These are phyloP conservation scores for Psilanteris sp. DNA, from an alignment of 1,140 invertebrate species.

Conservation along the genomic window DNA sequence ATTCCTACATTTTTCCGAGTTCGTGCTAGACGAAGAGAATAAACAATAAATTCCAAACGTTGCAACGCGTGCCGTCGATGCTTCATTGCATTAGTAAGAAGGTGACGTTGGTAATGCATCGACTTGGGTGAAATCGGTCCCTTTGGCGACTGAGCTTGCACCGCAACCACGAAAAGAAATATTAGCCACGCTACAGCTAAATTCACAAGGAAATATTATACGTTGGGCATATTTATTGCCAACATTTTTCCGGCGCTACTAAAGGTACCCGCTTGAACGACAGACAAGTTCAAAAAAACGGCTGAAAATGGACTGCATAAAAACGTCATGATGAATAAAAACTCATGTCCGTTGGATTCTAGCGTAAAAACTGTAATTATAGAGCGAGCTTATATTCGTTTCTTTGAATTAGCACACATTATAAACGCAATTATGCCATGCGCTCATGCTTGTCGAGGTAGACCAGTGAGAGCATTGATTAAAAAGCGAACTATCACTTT, in stretches of 20 bases:
- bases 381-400: slow-evolving; percentile 53
- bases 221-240: slow-evolving; percentile 40
- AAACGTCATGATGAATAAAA: slow-evolving; percentile 25
- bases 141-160: slow-evolving; percentile 2
- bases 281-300: slow-evolving; percentile 25
- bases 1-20: slow-evolving; percentile 36
- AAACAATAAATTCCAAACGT: slow-evolving; percentile 50
- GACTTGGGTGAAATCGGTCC: background rate
- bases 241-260: slow-evolving; percentile 36
- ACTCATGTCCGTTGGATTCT: background rate
- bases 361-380: slow-evolving; percentile 50
- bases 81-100: slow-evolving; percentile 24
- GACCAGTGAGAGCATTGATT: slow-evolving; percentile 40
- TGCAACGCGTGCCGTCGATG: slow-evolving; percentile 38
- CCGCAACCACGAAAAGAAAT: slow-evolving; percentile 17
- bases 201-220: background rate
- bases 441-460: slow-evolving; percentile 29
- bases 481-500: slow-evolving; percentile 42
- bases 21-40: slow-evolving; percentile 28
- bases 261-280: slow-evolving; percentile 7
- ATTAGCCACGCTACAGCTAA: slow-evolving; percentile 26
- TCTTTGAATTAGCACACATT: slow-evolving; percentile 53
- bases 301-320: slow-evolving; percentile 8
- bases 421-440: slow-evolving; percentile 48
- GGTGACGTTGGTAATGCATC: slow-evolving; percentile 8